Evolutionary conservation across 2,888 invertebrate genomes (phyloP), one percentile per base, ranked within the genome.

Genomic region (Stenodema calcarata): DNA sequence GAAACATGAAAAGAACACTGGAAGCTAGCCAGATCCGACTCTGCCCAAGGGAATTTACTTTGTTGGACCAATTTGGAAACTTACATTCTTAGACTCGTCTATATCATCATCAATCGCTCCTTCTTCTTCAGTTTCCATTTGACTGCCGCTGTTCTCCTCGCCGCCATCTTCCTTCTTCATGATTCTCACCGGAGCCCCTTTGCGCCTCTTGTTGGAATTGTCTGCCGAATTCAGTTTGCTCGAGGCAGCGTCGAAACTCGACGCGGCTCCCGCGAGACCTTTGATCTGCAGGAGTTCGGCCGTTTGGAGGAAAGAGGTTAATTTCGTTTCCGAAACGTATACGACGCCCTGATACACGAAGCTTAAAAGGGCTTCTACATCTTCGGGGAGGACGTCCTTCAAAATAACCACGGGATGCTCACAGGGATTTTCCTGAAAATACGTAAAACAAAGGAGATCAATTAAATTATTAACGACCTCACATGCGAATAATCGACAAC

Each of bases 261-360:
- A 88, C 18, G 89, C 90, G 12, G 90, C 93, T 88, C 93, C 93
- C 85, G 93, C 93, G 44, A 95, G 91, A 28, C 95, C 95, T 90
- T 94, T 93, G 12, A 95, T 94, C 92, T 94, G 94, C 75, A 95
- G 91, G 70, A 94, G 91, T 89, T 94, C 94, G 41, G 94, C 95
- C 12, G 94, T 94, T 89, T 94, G 93, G 81, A 94, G 90, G 90
- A 94, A 94, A 16, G 94, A 94, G 82, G 93, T 92, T 87, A 94
- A 90, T 89, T 94, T 93, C 89, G 94, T 94, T 90, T 94, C 94
- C 89, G 94, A 93, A 88, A 95, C 94, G 90, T 94, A 93, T 0
- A 95, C 95, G 90, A 95, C 94, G 86, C 95, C 95, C 91, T 94
- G 94, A 90, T 95, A 95, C 93, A 95, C 95, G 87, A 95, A 95